A percentile compares a stretch with the other conserved stretches of the same genome.
Evolutionary conservation across 2,888 invertebrate genomes (phyloP).

Genomic region (Lasioglossum zephyrum): DNA sequence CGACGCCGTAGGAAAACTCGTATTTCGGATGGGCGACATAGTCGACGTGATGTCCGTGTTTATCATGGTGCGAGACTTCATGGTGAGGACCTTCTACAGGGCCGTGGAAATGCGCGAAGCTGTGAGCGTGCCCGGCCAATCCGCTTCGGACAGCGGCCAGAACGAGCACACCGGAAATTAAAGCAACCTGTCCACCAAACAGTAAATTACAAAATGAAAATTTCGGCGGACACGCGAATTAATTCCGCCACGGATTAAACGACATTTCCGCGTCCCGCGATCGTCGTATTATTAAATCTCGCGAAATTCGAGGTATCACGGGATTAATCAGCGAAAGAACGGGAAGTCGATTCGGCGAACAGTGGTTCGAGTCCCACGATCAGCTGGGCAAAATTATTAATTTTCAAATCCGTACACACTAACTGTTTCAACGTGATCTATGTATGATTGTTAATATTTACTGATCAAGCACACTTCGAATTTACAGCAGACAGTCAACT

Average conservation of each 20-base stretch:
- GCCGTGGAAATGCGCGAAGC: slow-evolving; percentile 81
- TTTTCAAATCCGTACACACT: background rate
- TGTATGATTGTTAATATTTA: too few relatives aligned
- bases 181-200: slow-evolving; percentile 66
- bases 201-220: slow-evolving; percentile 3
- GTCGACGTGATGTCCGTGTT: slow-evolving; percentile 81
- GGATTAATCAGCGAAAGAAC: background rate
- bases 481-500: too few relatives aligned
- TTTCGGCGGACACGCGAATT: background rate
- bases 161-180: slow-evolving; percentile 72
- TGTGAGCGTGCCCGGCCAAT: slow-evolving; percentile 81
- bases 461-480: too few relatives aligned
- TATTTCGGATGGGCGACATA: slow-evolving; percentile 82
- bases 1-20: slow-evolving; percentile 80
- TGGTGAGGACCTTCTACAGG: slow-evolving; percentile 80
- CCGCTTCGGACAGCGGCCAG: slow-evolving; percentile 72
- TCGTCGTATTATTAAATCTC: background rate
- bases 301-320: background rate
- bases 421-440: background rate
- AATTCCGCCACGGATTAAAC: background rate
- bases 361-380: background rate
- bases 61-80: slow-evolving; percentile 76
- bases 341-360: background rate
- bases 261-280: background rate
- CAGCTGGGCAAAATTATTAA: background rate